phyloP scores from a whole-genome alignment of 2,888 invertebrate species.

The Alviniconcha strummeri region DNA sequence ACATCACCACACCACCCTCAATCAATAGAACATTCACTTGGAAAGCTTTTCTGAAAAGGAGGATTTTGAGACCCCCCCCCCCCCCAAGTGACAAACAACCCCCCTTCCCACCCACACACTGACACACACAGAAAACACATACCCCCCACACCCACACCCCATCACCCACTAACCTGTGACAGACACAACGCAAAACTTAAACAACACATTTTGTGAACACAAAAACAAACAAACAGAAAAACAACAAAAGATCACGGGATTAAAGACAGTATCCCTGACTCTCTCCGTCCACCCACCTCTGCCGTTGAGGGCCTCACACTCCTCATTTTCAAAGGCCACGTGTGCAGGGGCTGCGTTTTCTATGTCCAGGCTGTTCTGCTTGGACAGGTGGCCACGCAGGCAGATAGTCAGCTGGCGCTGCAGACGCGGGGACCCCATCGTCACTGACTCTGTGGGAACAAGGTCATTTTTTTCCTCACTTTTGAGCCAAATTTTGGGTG shows the following conservation, averaged over 20 bases:
- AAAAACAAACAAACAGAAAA: too few species aligned
- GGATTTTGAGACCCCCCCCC: not conserved
- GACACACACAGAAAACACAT: not conserved
- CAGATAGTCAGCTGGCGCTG: slow-evolving; percentile 65
- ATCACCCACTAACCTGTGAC: not conserved
- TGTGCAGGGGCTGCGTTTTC: slow-evolving; percentile 49
- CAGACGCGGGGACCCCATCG: slow-evolving; percentile 48
- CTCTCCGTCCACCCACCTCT: slow-evolving; percentile 40
- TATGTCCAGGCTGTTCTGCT: slow-evolving; percentile 61
- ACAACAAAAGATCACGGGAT: too few species aligned
- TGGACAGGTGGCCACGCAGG: slow-evolving; percentile 55
- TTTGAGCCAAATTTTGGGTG: too few species aligned
- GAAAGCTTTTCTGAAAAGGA: too few species aligned
- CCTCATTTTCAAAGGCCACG: slow-evolving; percentile 63
- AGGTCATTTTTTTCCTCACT: not conserved
- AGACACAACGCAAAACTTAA: too few species aligned
- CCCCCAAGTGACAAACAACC: not conserved
- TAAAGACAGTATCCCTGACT: too few species aligned
- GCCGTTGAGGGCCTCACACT: slow-evolving; percentile 51
- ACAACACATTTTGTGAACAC: too few species aligned
- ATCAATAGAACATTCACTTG: too few species aligned
- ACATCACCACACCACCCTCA: too few species aligned
- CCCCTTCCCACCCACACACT: too few species aligned
- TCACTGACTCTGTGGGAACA: slow-evolving; percentile 42
- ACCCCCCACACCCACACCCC: not conserved